A percentile compares a stretch with the other conserved stretches of the same genome.
Evolutionary conservation across 2,797 vertebrate genomes (phyloP).

Genomic region (Ceryle rudis): DNA sequence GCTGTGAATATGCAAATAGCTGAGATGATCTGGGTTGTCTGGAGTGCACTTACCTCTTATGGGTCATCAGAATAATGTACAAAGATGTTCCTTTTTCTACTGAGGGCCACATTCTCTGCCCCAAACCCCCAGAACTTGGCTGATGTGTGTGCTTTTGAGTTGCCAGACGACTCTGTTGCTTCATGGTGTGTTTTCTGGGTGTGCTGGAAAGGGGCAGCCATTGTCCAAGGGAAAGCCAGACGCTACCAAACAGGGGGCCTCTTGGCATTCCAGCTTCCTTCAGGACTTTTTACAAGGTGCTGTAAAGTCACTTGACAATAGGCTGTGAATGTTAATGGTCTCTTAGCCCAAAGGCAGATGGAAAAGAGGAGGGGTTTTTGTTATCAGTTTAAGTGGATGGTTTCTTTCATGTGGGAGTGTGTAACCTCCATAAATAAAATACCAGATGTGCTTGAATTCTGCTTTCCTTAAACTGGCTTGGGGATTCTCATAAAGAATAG

Average conservation of each 20-base stretch:
- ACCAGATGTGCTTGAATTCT: slow-evolving; percentile 40
- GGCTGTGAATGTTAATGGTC: neutral
- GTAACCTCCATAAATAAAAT: slow-evolving; percentile 23
- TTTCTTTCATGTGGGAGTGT: slow-evolving; percentile 37
- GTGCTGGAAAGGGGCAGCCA: neutral
- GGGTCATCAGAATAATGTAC: neutral
- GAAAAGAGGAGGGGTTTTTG: neutral
- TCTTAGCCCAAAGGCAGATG: slow-evolving; percentile 8
- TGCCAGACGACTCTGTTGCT: neutral
- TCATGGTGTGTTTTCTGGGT: neutral
- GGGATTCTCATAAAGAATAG: neutral
- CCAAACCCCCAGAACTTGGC: neutral
- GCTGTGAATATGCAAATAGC: neutral
- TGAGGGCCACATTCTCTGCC: neutral
- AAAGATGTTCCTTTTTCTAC: neutral
- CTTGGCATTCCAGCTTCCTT: neutral
- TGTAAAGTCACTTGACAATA: slow-evolving; percentile 38
- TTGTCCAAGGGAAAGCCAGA: neutral
- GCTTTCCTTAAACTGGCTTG: neutral
- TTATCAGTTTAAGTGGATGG: neutral
- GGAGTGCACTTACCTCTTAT: accelerated
- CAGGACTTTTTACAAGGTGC: neutral
- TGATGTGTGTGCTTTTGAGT: neutral
- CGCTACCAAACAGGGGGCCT: neutral
- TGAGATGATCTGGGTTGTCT: neutral